phyloP scores from a whole-genome alignment of 2,888 invertebrate species.

The Acleris laterana region DNA sequence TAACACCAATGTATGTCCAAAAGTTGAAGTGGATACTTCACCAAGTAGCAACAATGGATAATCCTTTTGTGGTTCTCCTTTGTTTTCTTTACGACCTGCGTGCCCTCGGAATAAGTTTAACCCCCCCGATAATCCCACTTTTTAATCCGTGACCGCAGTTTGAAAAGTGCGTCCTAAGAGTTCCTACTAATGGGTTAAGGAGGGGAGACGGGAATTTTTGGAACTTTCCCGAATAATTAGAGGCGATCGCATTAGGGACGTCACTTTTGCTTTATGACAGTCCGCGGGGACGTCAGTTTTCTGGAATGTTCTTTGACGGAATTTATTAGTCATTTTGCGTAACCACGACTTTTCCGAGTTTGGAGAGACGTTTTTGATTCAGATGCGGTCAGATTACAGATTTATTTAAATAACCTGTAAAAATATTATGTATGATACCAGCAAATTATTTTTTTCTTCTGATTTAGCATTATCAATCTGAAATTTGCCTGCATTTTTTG shows the following conservation, averaged over 20 bases:
- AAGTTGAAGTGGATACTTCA: too few relatives aligned
- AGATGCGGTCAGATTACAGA: neutral
- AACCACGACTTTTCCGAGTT: slow-evolving; percentile 24
- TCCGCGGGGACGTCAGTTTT: slow-evolving; percentile 57
- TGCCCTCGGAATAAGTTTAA: slow-evolving; percentile 3
- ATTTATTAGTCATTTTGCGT: slow-evolving; percentile 29
- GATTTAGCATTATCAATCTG: too few relatives aligned
- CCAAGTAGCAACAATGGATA: neutral
- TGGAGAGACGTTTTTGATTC: slow-evolving; percentile 3
- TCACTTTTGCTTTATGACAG: slow-evolving; percentile 77
- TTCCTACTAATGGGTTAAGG: slow-evolving; percentile 77
- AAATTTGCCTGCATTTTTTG: too few relatives aligned
- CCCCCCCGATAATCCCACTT: slow-evolving; percentile 29
- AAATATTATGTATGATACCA: neutral
- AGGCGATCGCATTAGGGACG: slow-evolving; percentile 76
- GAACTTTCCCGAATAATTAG: slow-evolving; percentile 78
- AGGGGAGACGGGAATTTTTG: slow-evolving; percentile 69
- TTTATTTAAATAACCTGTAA: neutral
- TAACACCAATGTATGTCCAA: too few relatives aligned
- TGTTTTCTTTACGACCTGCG: slow-evolving; percentile 21
- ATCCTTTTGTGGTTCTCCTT: neutral
- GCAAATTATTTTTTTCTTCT: too few relatives aligned
- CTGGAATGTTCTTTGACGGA: slow-evolving; percentile 51
- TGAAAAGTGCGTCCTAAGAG: slow-evolving; percentile 70
- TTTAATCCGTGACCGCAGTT: slow-evolving; percentile 46